Evolutionary conservation across 2,113 vertebrate species (phyloP).

Genomic region (Nyctereutes procyonoides): DNA sequence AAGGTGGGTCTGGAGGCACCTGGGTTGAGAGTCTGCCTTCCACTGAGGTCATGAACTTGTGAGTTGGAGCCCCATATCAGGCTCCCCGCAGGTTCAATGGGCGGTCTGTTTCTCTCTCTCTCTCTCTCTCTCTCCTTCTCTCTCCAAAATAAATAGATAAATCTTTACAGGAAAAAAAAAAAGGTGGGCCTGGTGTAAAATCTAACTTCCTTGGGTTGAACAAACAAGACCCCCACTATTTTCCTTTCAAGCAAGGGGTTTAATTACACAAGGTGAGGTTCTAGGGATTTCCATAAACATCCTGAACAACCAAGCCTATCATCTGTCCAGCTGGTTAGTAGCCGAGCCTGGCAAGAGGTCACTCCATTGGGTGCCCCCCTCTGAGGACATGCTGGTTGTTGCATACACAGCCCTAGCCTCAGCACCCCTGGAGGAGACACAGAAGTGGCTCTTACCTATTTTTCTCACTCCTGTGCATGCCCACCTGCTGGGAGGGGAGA

Average conservation of each 20-base stretch:
- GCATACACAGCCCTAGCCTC: too few species aligned
- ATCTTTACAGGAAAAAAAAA: background rate
- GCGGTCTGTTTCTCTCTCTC: too few species aligned
- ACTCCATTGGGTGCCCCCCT: background rate
- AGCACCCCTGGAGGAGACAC: background rate
- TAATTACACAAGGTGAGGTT: background rate
- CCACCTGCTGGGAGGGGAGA: background rate
- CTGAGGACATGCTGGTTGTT: too few species aligned
- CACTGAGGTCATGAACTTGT: too few species aligned
- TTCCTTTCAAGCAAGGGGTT: background rate
- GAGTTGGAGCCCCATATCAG: too few species aligned
- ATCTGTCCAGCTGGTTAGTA: background rate
- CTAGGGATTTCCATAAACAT: background rate
- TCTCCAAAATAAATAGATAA: too few species aligned
- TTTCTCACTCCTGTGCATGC: background rate
- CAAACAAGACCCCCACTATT: background rate
- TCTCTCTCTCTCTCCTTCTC: too few species aligned
- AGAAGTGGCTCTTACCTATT: rapidly evolving
- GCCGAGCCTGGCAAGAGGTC: background rate
- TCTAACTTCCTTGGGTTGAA: background rate
- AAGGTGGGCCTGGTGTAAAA: background rate
- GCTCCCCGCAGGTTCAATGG: too few species aligned
- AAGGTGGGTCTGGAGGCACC: too few species aligned
- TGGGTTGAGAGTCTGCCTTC: too few species aligned
- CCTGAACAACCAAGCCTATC: background rate